Base-by-base conservation (phyloP, 1,140 invertebrate species). In the Lutraria rhynchaena region DNA sequence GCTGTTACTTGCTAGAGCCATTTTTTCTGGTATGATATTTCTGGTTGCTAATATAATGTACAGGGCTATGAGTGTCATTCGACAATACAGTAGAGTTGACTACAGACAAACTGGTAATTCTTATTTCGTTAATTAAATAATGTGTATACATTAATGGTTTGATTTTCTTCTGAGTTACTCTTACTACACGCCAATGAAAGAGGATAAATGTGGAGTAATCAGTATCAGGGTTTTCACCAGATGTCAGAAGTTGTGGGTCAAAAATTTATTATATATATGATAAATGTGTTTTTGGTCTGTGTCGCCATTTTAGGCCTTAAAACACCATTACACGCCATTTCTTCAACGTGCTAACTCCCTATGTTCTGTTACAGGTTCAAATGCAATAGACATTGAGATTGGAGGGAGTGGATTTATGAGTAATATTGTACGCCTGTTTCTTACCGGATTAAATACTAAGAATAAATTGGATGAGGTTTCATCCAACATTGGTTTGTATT, bases 31-130 rank as follows among this genome's bases (percentile, higher is more conserved):
- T 9, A 78, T 91, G 33, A 82, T 90, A 5, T 83, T 91, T 24
- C 82, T 86, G 13, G 76, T 90, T 0, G 89, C 89, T 57, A 60
- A 83, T 13, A 51, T 90, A 0, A 46, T 91, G 24, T 87, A 70
- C 63, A 83, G 31, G 7, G 85, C 89, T 0, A 77, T 91, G 73
- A 76, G 85, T 44, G 86, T 89, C 31, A 89, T 91, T 27, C 37
- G 80, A 27, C 69, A 74, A 33, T 74, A 91, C 76, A 89, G 88
- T 46, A 78, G 77, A 37, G 83, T 92, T 3, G 87, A 88, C 27
- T 92, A 89, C 60, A 81, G 71, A 29, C 90, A 77, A 55, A 49
- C 37, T 46, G 74, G 74, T 65, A 3, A 1, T n/a, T n/a, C n/a
- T n/a, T n/a, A n/a, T n/a, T n/a, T n/a, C n/a, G n/a, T n/a, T n/a